phyloP scores from a whole-genome alignment of 2,888 invertebrate genomes.

The Dryococelus australis region DNA sequence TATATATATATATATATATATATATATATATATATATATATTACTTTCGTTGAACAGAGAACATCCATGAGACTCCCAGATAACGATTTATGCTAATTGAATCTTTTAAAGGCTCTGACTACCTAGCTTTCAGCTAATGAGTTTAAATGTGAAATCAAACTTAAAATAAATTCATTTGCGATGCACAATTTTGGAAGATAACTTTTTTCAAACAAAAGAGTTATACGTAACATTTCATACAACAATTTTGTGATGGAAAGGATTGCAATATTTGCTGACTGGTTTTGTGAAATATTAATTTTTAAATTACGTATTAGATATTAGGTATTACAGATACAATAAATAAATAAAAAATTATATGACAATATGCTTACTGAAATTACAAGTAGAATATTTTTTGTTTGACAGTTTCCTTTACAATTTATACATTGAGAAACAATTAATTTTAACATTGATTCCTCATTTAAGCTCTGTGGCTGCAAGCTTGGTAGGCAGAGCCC shows the following conservation, averaged over 20 bases:
- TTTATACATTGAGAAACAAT: neutral
- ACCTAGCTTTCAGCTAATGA: neutral
- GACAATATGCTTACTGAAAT: neutral
- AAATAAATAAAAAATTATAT: neutral
- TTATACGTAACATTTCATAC: neutral
- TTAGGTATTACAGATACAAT: too few relatives aligned
- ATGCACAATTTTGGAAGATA: neutral
- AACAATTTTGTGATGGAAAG: neutral
- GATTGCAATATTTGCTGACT: neutral
- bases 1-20: too few relatives aligned
- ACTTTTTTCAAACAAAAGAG: neutral
- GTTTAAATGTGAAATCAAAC: neutral
- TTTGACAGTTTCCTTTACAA: neutral
- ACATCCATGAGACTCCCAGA: too few relatives aligned
- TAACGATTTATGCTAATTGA: neutral
- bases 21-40: neutral
- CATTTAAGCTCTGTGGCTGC: neutral
- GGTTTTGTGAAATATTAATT: neutral
- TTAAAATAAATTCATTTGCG: neutral
- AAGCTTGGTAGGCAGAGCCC: neutral
- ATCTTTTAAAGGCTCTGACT: neutral
- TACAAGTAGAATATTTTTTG: neutral
- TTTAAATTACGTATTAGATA: too few relatives aligned
- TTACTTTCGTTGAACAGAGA: neutral
- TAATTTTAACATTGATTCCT: neutral